These are phyloP conservation scores for Poeciliopsis occidentalis DNA, from an alignment of 2,113 vertebrate species.

Conservation along the genomic window DNA sequence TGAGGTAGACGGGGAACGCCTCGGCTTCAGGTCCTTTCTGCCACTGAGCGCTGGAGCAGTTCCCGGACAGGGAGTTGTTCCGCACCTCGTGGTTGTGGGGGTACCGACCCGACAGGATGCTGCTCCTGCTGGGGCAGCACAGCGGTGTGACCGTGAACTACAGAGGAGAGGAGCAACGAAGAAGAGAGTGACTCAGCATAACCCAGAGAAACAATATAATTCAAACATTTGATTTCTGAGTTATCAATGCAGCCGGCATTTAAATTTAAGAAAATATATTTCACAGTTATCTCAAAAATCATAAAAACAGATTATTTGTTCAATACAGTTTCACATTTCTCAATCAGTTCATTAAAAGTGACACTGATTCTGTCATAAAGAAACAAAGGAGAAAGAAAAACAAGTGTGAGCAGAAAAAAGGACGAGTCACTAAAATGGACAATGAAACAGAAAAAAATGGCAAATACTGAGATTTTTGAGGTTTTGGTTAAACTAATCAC, in stretches of 20 bases:
- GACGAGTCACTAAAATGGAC: not conserved
- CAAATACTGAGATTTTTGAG: not conserved
- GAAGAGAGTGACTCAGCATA: not conserved
- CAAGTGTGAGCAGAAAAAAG: not conserved
- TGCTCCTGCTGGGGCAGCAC: constrained; percentile 84
- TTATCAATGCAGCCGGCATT: too few species aligned
- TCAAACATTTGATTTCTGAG: too few species aligned
- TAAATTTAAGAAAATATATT: too few species aligned
- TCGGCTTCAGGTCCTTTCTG: constrained; percentile 71
- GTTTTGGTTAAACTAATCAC: not conserved
- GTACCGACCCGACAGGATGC: constrained; percentile 80
- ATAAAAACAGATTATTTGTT: too few species aligned
- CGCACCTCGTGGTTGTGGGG: constrained; percentile 83
- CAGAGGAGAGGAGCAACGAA: constrained; percentile 1
- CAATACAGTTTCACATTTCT: too few species aligned
- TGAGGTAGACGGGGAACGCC: constrained; percentile 78
- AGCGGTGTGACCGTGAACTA: constrained; percentile 81
- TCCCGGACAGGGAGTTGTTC: constrained; percentile 81
- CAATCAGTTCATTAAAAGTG: too few species aligned
- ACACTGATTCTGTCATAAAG: too few species aligned
- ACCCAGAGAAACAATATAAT: too few species aligned
- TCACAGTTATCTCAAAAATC: too few species aligned
- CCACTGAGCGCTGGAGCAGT: constrained; percentile 82
- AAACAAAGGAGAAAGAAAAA: not conserved
- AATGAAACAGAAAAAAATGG: not conserved